A percentile compares a stretch with the other conserved stretches of the same genome.
Conservation (phyloP, 2,888 invertebrate genomes). For the Plutella xylostella region DNA sequence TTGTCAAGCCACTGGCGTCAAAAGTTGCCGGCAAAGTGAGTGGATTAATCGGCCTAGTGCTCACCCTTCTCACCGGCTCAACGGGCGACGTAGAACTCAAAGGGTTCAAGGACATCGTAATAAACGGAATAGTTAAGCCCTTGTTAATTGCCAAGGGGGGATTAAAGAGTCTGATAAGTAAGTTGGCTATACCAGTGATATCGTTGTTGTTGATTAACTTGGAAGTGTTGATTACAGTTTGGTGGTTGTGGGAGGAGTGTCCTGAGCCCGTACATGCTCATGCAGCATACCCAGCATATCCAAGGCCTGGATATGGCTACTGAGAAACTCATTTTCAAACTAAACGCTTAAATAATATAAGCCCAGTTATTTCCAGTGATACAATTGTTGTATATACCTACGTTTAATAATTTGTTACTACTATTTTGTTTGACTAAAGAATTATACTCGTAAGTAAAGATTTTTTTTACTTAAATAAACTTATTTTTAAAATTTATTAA, state of each 20-base stretch:
- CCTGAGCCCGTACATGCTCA: conserved; percentile 21
- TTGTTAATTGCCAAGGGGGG: conserved; percentile 44
- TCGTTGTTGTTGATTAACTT: conserved; percentile 49
- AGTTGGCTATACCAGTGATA: conserved; percentile 50
- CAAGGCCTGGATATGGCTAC: conserved; percentile 28
- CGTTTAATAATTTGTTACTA: background rate
- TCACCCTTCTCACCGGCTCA: conserved; percentile 40
- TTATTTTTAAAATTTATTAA: no score
- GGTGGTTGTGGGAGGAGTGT: conserved; percentile 67
- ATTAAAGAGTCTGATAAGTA: conserved; percentile 48
- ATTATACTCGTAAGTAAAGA: no score
- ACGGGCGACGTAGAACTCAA: conserved; percentile 32
- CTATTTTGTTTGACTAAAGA: no score
- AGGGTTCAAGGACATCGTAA: conserved; percentile 44
- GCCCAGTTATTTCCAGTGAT: background rate
- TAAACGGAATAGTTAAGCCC: conserved; percentile 50
- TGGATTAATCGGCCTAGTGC: conserved; percentile 40
- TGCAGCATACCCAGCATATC: conserved; percentile 22
- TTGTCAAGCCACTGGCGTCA: conserved; percentile 37
- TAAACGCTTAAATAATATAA: background rate
- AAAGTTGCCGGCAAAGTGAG: conserved; percentile 42
- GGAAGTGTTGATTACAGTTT: conserved; percentile 49
- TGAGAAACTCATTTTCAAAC: no score
- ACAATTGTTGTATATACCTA: conserved; percentile 28
- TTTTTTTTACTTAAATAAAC: no score